Base-by-base conservation (phyloP, 1,140 invertebrate species). In the Aphelenchoides besseyi region DNA sequence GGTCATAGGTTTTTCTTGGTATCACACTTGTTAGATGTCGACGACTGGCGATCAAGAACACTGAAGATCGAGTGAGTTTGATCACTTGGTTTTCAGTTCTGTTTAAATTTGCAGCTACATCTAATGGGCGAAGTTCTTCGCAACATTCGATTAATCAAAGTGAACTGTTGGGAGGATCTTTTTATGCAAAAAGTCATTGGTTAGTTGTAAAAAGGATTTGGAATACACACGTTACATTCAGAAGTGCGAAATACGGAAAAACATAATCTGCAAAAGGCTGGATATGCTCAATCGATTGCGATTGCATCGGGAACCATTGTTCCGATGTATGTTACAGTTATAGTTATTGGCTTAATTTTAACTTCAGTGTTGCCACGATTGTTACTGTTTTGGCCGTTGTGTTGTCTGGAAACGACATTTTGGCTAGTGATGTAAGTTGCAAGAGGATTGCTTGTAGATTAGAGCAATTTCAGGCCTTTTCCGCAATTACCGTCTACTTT, bases 161-260 rank as follows among this genome's bases (percentile, higher is more conserved):
- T 94, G 89, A 92, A 93, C 85, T 90, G 90, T 0, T 94, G 92
- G 92, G 92, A 94, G 84, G 89, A 91, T 78, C 88, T 90, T 41
- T 93, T 94, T 83, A 87, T 89, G 53, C 85, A 87, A 69, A 64
- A 68, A 68, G 62, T 55, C 32, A 32, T 30, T n/a, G 68, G 12
- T 75, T 41, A 33, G 23, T 2, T 8, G n/a, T n/a, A n/a, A n/a
- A n/a, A n/a, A n/a, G n/a, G n/a, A n/a, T n/a, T n/a, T n/a, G n/a
- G n/a, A n/a, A n/a, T n/a, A n/a, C n/a, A n/a, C n/a, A n/a, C n/a
- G n/a, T 74, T 57, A 26, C 37, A 75, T 80, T 1, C 78, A 90
- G 90, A 83, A 66, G 86, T 88, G 52, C 86, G 89, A 70, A 80
- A 84, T 12, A 82, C 85, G n/a, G 90, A 91, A 79, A 82, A 86